Conservation (phyloP, 2,113 vertebrate genomes). For the Siphamia tubifer region DNA sequence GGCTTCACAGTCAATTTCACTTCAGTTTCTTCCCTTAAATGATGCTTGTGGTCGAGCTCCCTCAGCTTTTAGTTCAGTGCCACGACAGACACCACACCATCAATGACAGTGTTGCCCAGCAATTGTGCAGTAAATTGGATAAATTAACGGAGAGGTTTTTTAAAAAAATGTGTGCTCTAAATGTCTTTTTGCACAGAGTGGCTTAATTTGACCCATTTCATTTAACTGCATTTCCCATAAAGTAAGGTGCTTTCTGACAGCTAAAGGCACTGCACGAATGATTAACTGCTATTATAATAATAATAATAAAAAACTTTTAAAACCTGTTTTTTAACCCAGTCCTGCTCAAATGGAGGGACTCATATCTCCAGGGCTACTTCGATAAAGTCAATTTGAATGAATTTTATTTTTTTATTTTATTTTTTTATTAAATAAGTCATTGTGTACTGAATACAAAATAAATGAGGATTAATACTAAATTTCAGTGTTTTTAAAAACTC, state of each 20-base stretch:
- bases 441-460: no score
- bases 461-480: no score
- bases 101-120: not conserved
- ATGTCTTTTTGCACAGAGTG: not conserved
- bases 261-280: slow-evolving; percentile 1
- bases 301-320: not conserved
- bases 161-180: not conserved
- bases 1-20: slow-evolving; percentile 28
- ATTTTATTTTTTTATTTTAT: no score
- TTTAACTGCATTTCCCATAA: not conserved
- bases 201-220: not conserved
- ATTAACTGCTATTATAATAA: slow-evolving; percentile 22
- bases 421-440: no score
- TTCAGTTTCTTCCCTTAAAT: slow-evolving; percentile 13
- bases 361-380: no score
- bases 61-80: not conserved
- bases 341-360: not conserved
- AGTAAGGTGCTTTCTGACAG: not conserved
- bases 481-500: no score
- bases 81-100: not conserved
- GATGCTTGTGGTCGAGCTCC: not conserved
- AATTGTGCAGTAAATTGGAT: not conserved
- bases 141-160: not conserved
- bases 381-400: no score
- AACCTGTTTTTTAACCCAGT: no score